phyloP scores from a whole-genome alignment of 1,140 invertebrate species.

The Drosophila mauritiana region DNA sequence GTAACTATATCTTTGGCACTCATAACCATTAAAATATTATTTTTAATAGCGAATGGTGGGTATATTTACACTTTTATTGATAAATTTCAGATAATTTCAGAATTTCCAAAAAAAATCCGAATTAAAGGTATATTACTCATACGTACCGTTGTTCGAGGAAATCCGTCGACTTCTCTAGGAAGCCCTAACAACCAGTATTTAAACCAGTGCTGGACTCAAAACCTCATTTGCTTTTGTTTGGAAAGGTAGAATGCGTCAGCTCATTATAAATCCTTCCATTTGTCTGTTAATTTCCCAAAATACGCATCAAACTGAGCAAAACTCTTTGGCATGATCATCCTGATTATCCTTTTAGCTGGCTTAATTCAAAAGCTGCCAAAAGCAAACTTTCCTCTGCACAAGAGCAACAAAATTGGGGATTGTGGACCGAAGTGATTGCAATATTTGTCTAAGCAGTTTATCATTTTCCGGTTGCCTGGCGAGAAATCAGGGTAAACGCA shows the following conservation, averaged over 20 bases:
- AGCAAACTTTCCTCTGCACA: slow-evolving; percentile 8
- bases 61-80: slow-evolving; percentile 7
- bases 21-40: slow-evolving; percentile 43
- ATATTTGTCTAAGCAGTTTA: slow-evolving; percentile 69
- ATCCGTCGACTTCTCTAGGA: too few relatives aligned
- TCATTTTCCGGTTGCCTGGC: slow-evolving; percentile 44
- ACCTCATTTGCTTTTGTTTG: neutral
- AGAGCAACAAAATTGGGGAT: slow-evolving; percentile 3
- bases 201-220: too few relatives aligned
- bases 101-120: too few relatives aligned
- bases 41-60: slow-evolving; percentile 12
- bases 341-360: slow-evolving; percentile 33
- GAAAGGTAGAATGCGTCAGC: neutral
- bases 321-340: slow-evolving; percentile 23
- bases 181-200: too few relatives aligned
- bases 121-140: neutral
- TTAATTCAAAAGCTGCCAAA: slow-evolving; percentile 17
- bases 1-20: slow-evolving; percentile 12
- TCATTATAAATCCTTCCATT: neutral
- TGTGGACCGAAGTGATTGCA: slow-evolving; percentile 51
- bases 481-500: slow-evolving; percentile 52
- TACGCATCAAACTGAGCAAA: slow-evolving; percentile 9
- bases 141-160: too few relatives aligned
- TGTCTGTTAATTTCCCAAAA: neutral
- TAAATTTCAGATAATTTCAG: too few relatives aligned